Evolutionary conservation across 2,797 vertebrate genomes (phyloP).

Genomic region (Varecia variegata): DNA sequence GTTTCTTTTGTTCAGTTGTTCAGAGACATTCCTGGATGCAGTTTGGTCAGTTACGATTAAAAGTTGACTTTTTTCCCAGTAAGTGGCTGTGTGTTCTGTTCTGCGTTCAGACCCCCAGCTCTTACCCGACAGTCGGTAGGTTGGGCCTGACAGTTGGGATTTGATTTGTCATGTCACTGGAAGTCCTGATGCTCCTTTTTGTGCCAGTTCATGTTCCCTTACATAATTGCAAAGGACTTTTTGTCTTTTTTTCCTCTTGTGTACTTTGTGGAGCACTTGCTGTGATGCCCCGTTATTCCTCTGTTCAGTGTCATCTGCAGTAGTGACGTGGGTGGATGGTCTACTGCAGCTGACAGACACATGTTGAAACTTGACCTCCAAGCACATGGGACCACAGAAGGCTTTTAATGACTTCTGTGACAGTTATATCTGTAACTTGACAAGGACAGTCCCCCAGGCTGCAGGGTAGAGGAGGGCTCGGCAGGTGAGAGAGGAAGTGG

Average conservation of each 20-base stretch:
- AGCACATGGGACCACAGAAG: background rate
- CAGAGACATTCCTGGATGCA: constrained; percentile 45
- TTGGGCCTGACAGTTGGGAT: background rate
- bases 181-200: background rate
- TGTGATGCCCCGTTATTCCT: background rate
- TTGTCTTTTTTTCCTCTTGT: background rate
- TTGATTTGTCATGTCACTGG: background rate
- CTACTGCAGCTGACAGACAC: rapidly evolving
- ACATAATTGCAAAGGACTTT: too few relatives aligned
- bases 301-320: background rate
- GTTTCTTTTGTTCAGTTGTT: constrained; percentile 45
- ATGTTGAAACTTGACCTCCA: background rate
- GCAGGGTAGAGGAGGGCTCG: background rate
- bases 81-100: background rate
- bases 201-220: background rate
- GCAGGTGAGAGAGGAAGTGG: background rate
- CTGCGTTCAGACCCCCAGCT: background rate
- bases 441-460: background rate
- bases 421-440: background rate
- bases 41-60: constrained; percentile 71
- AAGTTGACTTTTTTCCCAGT: constrained; percentile 46
- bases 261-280: background rate
- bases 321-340: rapidly evolving
- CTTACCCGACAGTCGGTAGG: background rate
- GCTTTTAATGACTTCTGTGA: background rate